Conservation (phyloP, 2,797 vertebrate genomes). For the Cercopithecus neglectus region DNA sequence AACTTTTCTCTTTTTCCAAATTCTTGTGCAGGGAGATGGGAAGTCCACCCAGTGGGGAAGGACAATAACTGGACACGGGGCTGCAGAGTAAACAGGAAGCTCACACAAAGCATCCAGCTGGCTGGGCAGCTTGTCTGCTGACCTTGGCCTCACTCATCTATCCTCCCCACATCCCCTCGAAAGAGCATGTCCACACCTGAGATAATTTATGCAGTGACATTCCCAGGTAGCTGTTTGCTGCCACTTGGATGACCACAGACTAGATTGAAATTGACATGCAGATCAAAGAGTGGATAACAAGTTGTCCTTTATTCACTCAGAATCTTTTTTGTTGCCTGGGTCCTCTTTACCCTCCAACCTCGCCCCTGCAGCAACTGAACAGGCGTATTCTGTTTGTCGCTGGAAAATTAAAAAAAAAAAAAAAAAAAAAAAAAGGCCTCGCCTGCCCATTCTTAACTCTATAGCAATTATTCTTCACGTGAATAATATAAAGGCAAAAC, state of each 20-base stretch:
- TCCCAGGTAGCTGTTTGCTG: not conserved
- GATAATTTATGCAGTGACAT: not conserved
- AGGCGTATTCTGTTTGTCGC: not conserved
- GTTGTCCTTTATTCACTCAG: not conserved
- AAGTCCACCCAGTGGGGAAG: slow-evolving; percentile 23
- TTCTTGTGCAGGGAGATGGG: slow-evolving; percentile 38
- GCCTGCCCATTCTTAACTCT: not conserved
- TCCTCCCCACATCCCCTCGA: slow-evolving; percentile 25
- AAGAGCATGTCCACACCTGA: slow-evolving; percentile 53
- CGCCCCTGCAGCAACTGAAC: too few relatives aligned
- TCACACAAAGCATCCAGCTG: not conserved
- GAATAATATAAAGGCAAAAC: not conserved
- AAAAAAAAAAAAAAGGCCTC: not conserved
- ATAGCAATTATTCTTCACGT: not conserved
- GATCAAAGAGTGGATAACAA: not conserved
- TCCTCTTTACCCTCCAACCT: not conserved
- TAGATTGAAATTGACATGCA: not conserved
- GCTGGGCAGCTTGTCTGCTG: slow-evolving; percentile 40
- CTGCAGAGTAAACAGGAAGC: slow-evolving; percentile 60
- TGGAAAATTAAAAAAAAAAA: not conserved
- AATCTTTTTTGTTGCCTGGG: not conserved
- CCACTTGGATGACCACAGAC: not conserved
- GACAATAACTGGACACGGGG: slow-evolving; percentile 35
- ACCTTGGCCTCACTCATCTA: slow-evolving; percentile 50
- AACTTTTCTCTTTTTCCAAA: not conserved